phyloP scores from a whole-genome alignment of 2,888 invertebrate genomes.

The Lathronympha strigana region DNA sequence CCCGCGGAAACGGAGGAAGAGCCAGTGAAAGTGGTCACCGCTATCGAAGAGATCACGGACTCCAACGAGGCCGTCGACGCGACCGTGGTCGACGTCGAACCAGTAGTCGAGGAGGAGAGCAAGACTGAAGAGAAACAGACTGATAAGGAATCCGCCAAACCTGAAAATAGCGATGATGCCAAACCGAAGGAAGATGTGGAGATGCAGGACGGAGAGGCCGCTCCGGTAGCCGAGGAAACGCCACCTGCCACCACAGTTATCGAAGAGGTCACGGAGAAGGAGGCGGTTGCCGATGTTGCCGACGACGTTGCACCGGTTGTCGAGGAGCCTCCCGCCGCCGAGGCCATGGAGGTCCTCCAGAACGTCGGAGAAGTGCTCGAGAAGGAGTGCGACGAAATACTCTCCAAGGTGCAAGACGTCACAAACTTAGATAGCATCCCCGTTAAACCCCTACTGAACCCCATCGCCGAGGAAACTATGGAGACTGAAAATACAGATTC shows the following conservation, averaged over 20 bases:
- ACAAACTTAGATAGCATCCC: slow-evolving; percentile 74
- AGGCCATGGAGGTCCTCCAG: slow-evolving; percentile 71
- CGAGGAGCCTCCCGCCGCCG: slow-evolving; percentile 63
- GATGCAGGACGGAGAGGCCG: slow-evolving; percentile 49
- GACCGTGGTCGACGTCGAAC: slow-evolving; percentile 56
- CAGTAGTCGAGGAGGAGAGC: slow-evolving; percentile 54
- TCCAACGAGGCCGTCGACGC: slow-evolving; percentile 52
- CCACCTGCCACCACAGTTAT: slow-evolving; percentile 63
- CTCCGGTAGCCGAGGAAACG: slow-evolving; percentile 53
- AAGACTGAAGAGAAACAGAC: slow-evolving; percentile 51
- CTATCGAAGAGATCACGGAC: slow-evolving; percentile 60
- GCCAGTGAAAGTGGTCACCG: slow-evolving; percentile 50
- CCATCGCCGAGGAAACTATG: slow-evolving; percentile 72
- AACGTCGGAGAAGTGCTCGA: slow-evolving; percentile 74
- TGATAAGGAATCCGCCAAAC: slow-evolving; percentile 61
- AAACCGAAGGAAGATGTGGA: slow-evolving; percentile 54
- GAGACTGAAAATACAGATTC: slow-evolving; percentile 70
- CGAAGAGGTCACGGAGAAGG: slow-evolving; percentile 60
- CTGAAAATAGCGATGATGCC: slow-evolving; percentile 56
- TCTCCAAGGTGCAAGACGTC: slow-evolving; percentile 77
- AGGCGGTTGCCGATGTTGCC: slow-evolving; percentile 61
- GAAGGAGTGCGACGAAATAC: slow-evolving; percentile 78
- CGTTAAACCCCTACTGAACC: slow-evolving; percentile 67
- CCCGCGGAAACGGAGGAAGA: slow-evolving; percentile 42
- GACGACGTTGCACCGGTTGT: slow-evolving; percentile 69